phyloP scores from a whole-genome alignment of 2,797 vertebrate species.

The Sciurus carolinensis region DNA sequence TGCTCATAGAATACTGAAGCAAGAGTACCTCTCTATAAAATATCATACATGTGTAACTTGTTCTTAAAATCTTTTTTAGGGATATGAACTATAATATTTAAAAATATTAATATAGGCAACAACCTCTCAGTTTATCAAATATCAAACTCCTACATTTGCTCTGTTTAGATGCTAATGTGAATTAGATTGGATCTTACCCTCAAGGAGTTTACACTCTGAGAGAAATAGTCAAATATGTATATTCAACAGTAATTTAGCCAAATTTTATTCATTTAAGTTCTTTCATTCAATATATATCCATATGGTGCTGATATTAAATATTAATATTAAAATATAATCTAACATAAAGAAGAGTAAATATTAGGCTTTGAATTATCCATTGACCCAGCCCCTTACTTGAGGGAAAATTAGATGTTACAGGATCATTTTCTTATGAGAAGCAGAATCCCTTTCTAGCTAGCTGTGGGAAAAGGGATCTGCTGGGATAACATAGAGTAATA shows the following conservation, averaged over 20 bases:
- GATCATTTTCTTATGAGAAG: neutral
- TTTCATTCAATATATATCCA: neutral
- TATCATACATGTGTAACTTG: neutral
- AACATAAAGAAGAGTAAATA: neutral
- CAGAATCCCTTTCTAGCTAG: neutral
- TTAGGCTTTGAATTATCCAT: neutral
- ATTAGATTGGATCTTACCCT: neutral
- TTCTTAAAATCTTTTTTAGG: neutral
- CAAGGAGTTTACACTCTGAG: neutral
- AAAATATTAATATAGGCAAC: neutral
- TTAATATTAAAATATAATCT: neutral
- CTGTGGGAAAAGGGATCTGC: neutral
- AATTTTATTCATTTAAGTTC: neutral
- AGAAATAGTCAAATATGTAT: neutral
- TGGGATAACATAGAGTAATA: neutral
- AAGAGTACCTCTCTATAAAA: neutral
- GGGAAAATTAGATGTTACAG: neutral
- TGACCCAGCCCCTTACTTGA: neutral
- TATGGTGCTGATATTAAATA: neutral
- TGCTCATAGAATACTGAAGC: neutral
- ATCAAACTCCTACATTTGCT: neutral
- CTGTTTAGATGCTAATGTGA: neutral
- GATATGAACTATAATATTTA: neutral
- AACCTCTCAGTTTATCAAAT: neutral
- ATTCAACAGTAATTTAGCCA: neutral